Evolutionary conservation across 2,113 vertebrate species (phyloP).

Genomic region (Anhinga anhinga): DNA sequence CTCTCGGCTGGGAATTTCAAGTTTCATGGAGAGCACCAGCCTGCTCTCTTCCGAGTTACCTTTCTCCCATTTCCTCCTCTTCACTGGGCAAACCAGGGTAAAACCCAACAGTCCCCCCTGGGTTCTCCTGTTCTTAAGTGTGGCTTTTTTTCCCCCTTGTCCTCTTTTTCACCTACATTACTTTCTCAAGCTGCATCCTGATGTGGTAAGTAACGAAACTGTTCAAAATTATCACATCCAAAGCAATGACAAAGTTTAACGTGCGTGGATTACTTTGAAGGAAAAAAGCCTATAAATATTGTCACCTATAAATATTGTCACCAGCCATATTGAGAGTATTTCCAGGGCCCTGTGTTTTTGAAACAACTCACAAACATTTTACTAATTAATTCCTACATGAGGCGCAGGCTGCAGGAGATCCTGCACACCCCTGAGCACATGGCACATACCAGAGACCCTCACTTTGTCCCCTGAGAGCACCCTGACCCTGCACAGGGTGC

Average conservation of each 20-base stretch:
- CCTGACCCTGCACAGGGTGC: not conserved
- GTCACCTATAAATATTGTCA: not conserved
- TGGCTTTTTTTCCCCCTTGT: too few species aligned
- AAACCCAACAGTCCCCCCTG: accelerated
- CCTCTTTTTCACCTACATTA: not conserved
- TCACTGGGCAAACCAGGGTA: not conserved
- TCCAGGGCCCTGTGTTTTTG: not conserved
- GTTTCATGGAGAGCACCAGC: not conserved
- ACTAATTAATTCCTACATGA: not conserved
- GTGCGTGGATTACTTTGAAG: accelerated
- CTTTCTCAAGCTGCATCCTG: not conserved
- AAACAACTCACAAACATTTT: not conserved
- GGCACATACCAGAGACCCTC: not conserved
- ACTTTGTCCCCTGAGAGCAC: not conserved
- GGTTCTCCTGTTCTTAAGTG: not conserved
- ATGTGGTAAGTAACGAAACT: not conserved
- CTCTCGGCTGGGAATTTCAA: not conserved
- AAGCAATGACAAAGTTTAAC: not conserved
- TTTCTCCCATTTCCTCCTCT: not conserved
- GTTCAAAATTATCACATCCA: not conserved
- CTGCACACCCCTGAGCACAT: not conserved
- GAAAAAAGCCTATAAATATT: not conserved
- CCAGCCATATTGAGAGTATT: not conserved
- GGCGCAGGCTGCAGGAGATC: not conserved
- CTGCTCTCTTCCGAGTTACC: not conserved